A percentile compares a stretch with the other conserved stretches of the same genome.
Evolutionary conservation across 1,140 invertebrate species (phyloP).

Genomic region (Apolygus lucorum): DNA sequence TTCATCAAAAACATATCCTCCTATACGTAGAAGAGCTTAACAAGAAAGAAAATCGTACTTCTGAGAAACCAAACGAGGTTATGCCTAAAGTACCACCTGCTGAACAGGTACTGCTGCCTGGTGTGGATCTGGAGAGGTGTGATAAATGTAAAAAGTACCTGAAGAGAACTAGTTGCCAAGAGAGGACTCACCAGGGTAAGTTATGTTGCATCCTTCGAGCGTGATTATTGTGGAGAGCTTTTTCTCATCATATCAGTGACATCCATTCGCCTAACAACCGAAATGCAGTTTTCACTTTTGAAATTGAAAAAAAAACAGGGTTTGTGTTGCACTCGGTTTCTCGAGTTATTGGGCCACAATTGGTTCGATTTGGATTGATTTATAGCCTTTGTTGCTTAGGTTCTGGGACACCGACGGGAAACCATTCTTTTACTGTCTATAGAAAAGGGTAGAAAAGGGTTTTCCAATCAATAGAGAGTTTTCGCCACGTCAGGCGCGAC

Average conservation of each 20-base stretch:
- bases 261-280: not conserved
- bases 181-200: constrained; percentile 63
- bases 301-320: too few species aligned
- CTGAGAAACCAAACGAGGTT: not conserved
- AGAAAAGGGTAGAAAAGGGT: too few species aligned
- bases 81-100: not conserved
- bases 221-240: too few species aligned
- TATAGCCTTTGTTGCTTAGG: too few species aligned
- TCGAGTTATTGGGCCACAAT: too few species aligned
- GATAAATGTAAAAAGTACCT: constrained; percentile 68
- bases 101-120: constrained; percentile 4
- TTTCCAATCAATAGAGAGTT: too few species aligned
- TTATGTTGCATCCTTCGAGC: too few species aligned
- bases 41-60: constrained; percentile 3
- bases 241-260: not conserved
- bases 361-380: too few species aligned
- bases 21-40: constrained; percentile 58
- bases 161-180: constrained; percentile 60
- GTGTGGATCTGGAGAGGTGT: constrained; percentile 47
- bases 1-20: constrained; percentile 62
- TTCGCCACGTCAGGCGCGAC: too few species aligned
- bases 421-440: too few species aligned
- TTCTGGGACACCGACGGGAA: too few species aligned
- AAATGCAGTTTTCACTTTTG: constrained; percentile 27
- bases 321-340: too few species aligned